phyloP scores from a whole-genome alignment of 2,888 invertebrate species.

The Gymnocheta viridis region DNA sequence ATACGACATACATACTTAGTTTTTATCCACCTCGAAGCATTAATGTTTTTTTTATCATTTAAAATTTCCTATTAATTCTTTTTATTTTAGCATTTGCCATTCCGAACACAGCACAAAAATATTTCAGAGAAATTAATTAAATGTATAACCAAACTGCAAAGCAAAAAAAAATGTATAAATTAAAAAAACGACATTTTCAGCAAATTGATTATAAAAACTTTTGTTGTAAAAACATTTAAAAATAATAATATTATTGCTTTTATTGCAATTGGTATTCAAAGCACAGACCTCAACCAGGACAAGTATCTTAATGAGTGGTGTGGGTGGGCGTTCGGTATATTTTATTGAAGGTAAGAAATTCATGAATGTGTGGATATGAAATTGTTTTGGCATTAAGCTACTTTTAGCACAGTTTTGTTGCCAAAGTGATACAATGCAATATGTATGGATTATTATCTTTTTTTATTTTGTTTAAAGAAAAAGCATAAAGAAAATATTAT shows the following conservation, averaged over 20 bases:
- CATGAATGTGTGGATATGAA: neutral
- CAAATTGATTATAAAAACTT: conserved; percentile 58
- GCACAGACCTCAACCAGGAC: neutral
- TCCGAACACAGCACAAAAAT: conserved; percentile 14
- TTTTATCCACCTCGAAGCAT: conserved; percentile 10
- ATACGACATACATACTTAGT: neutral
- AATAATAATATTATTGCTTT: conserved; percentile 55
- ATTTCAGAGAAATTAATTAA: conserved; percentile 59
- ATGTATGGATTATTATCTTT: conserved; percentile 27
- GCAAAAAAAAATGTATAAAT: neutral
- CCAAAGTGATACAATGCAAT: conserved; percentile 21
- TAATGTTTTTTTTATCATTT: conserved; percentile 6
- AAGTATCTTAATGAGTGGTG: neutral
- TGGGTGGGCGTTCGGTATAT: neutral
- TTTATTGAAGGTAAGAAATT: neutral
- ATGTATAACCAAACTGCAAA: conserved; percentile 3
- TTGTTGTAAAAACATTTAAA: conserved; percentile 56
- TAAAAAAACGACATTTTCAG: conserved; percentile 1
- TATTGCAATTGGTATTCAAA: conserved; percentile 49
- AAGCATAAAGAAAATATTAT: neutral
- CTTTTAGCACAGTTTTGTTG: conserved; percentile 29
- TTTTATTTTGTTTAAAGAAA: neutral
- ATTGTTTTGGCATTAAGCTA: conserved; percentile 29
- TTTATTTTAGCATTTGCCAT: neutral
- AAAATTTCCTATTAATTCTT: neutral